A percentile compares a stretch with the other conserved stretches of the same genome.
Conservation (phyloP, 35 echinoderm and acorn worm genomes). For the Apostichopus californicus region DNA sequence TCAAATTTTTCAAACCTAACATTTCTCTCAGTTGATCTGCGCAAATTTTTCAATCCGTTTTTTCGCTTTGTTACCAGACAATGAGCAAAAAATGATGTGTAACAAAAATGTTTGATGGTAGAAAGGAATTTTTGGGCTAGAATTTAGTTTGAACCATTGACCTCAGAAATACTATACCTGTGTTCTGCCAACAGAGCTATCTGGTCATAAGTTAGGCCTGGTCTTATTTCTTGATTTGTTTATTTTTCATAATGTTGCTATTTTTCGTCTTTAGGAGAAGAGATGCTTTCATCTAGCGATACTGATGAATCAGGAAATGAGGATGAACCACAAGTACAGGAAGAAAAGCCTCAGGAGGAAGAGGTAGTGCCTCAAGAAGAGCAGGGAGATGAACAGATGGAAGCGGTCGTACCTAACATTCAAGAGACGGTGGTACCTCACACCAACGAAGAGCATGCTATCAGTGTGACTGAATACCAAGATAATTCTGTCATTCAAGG, state of each 20-base stretch:
- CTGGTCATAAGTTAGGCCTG: not conserved
- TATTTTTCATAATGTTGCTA: not conserved
- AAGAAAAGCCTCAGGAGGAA: not conserved
- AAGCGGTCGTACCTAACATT: not conserved
- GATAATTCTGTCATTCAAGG: not conserved
- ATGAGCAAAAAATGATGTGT: too few species aligned
- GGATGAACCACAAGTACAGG: not conserved
- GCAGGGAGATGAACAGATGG: not conserved
- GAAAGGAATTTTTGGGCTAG: too few species aligned
- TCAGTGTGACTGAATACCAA: not conserved
- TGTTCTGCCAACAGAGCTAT: too few species aligned
- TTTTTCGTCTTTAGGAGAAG: conserved; percentile 33
- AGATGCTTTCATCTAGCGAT: conserved; percentile 53
- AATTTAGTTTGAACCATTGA: too few species aligned
- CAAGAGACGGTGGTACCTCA: not conserved
- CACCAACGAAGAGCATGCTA: not conserved
- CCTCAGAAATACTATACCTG: too few species aligned
- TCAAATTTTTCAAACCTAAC: too few species aligned
- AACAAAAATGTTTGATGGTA: too few species aligned
- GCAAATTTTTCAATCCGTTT: too few species aligned
- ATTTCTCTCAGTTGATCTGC: too few species aligned
- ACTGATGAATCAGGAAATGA: conserved; percentile 43
- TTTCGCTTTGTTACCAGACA: too few species aligned
- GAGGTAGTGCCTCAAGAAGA: not conserved
- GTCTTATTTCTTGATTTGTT: not conserved